These are phyloP conservation scores for Oasisia sp. DNA, from an alignment of 2,888 invertebrate species.

Conservation along the genomic window DNA sequence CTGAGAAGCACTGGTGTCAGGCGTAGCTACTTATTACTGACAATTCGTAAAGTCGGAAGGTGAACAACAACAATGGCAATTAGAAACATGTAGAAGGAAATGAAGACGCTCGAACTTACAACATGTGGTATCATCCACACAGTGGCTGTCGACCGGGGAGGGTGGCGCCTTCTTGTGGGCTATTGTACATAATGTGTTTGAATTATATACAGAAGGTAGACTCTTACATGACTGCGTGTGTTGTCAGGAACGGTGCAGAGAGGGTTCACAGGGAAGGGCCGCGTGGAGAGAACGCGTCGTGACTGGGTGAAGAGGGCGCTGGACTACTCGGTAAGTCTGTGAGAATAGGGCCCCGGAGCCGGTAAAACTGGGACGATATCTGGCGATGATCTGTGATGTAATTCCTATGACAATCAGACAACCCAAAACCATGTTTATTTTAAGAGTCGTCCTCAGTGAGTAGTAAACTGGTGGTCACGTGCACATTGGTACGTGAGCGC, in stretches of 20 bases:
- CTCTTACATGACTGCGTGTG: not conserved
- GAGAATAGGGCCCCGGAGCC: too few relatives aligned
- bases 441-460: too few relatives aligned
- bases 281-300: not conserved
- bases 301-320: not conserved
- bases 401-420: not conserved
- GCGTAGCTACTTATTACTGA: too few relatives aligned
- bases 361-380: not conserved
- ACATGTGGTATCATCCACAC: too few relatives aligned
- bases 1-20: too few relatives aligned
- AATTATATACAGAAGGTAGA: not conserved
- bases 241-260: not conserved
- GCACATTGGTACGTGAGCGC: not conserved
- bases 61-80: not conserved
- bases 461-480: not conserved
- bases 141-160: too few relatives aligned
- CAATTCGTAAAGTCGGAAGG: not conserved
- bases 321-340: not conserved
- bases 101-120: too few relatives aligned
- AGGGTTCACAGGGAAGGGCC: not conserved
- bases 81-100: too few relatives aligned
- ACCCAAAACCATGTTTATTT: too few relatives aligned
- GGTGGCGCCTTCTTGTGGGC: too few relatives aligned
- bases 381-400: not conserved
- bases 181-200: too few relatives aligned